A percentile compares a stretch with the other conserved stretches of the same genome.
These are phyloP conservation scores for Chymomyza caudatula DNA, from an alignment of 2,888 invertebrate genomes.

Conservation along the genomic window DNA sequence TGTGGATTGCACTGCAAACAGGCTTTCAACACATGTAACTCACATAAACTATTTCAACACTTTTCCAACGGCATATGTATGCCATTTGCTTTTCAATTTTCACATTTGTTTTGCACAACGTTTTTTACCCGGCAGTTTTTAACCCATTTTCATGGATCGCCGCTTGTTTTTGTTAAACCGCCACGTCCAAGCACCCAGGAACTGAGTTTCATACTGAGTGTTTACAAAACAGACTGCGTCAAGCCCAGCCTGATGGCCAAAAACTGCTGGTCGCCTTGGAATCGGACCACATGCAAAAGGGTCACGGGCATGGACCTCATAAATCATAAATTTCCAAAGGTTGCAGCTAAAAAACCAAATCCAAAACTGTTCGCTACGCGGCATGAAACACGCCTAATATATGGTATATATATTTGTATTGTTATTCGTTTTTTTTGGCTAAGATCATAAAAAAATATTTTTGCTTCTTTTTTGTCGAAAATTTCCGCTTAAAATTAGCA, in stretches of 20 bases:
- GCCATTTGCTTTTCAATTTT: constrained; percentile 5
- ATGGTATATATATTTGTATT: constrained; percentile 6
- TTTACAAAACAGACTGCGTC: constrained; percentile 73
- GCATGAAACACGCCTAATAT: constrained; percentile 37
- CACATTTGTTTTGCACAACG: constrained; percentile 8
- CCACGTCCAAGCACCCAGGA: constrained; percentile 65
- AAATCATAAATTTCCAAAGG: constrained; percentile 74
- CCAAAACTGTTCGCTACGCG: constrained; percentile 59
- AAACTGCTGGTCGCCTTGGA: constrained; percentile 25
- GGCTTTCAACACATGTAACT: constrained; percentile 22
- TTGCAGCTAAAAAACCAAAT: constrained; percentile 61
- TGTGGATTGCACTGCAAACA: neutral
- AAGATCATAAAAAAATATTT: constrained; percentile 48
- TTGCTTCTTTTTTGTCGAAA: constrained; percentile 30
- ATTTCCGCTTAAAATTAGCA: constrained; percentile 52
- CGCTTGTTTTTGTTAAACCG: constrained; percentile 44
- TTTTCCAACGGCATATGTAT: constrained; percentile 24
- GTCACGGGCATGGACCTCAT: constrained; percentile 62
- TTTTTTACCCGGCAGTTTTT: constrained; percentile 18
- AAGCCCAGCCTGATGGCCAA: constrained; percentile 38
- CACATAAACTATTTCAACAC: neutral
- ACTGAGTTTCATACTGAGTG: constrained; percentile 75
- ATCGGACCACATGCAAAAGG: constrained; percentile 61
- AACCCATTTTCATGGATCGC: constrained; percentile 41
- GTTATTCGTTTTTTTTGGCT: constrained; percentile 15